A percentile compares a stretch with the other conserved stretches of the same genome.
Conservation (phyloP, 1,140 invertebrate species). For the Drosophila hydei region DNA sequence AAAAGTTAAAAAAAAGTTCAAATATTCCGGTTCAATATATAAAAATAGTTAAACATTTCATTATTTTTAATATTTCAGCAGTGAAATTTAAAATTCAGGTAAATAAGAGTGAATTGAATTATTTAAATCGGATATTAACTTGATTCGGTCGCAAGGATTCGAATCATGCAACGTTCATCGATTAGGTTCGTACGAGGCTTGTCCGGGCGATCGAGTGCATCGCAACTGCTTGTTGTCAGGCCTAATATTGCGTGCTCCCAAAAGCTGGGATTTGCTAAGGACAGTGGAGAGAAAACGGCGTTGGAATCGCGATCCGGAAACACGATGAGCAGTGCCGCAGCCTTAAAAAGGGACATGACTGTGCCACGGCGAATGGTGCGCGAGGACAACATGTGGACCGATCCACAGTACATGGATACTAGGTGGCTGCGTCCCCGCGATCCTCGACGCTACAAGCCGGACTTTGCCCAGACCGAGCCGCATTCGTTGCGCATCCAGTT, state of each 20-base stretch:
- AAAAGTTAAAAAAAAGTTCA: conserved; percentile 3
- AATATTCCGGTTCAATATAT: conserved; percentile 7
- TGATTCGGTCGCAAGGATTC: not conserved
- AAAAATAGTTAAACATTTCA: not conserved
- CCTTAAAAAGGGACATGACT: not conserved
- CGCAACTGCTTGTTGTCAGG: not conserved
- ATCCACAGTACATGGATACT: conserved; percentile 24
- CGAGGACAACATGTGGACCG: conserved; percentile 64
- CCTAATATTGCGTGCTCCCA: not conserved
- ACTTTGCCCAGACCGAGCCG: conserved; percentile 56
- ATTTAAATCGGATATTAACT: no score
- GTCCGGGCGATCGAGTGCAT: not conserved
- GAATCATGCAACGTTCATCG: conserved; percentile 32
- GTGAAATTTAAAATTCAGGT: conserved; percentile 1
- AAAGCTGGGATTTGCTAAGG: not conserved
- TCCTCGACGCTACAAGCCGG: conserved; percentile 42
- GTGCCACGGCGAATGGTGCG: conserved; percentile 31
- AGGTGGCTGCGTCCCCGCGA: conserved; percentile 51
- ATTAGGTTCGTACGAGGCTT: conserved; percentile 11
- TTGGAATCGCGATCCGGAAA: not conserved
- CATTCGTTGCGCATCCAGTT: conserved; percentile 38
- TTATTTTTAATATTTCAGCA: not conserved
- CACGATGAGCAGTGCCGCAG: no score
- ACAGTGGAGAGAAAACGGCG: not conserved
- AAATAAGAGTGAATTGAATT: no score